These are phyloP conservation scores for Colistium nudipinnis DNA, from an alignment of 2,113 vertebrate species.

Conservation along the genomic window DNA sequence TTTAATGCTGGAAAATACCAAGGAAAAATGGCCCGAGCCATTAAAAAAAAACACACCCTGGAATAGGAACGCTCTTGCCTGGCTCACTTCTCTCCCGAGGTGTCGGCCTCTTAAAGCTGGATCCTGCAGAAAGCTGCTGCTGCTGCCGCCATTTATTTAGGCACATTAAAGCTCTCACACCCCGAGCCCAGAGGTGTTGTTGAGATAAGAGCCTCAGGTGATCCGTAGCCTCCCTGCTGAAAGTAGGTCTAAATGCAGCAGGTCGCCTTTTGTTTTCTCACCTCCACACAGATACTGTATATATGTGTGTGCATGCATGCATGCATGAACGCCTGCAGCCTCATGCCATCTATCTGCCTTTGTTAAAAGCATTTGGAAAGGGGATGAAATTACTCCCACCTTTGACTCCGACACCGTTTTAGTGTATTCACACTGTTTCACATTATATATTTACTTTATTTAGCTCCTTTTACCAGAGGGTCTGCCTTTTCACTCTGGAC, in stretches of 20 bases:
- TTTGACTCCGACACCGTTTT: slow-evolving; percentile 75
- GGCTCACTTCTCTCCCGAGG: slow-evolving; percentile 27
- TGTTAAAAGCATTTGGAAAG: slow-evolving; percentile 80
- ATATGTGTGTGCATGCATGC: slow-evolving; percentile 25
- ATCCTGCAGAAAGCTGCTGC: slow-evolving; percentile 35
- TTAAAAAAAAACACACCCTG: slow-evolving; percentile 26
- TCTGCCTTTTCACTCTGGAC: slow-evolving; percentile 46
- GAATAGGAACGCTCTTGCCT: slow-evolving; percentile 15
- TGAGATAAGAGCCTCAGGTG: slow-evolving; percentile 74
- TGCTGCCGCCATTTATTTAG: slow-evolving; percentile 53
- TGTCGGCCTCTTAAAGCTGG: slow-evolving; percentile 56
- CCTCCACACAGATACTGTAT: slow-evolving; percentile 55
- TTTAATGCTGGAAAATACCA: slow-evolving; percentile 26
- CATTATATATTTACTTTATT: slow-evolving; percentile 79
- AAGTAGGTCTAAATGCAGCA: slow-evolving; percentile 63
- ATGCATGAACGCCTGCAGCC: slow-evolving; percentile 49
- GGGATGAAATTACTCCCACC: slow-evolving; percentile 69
- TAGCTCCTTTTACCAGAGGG: slow-evolving; percentile 59
- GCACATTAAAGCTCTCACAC: slow-evolving; percentile 62
- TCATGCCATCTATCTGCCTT: slow-evolving; percentile 36
- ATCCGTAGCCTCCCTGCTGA: slow-evolving; percentile 51
- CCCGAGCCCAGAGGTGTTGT: slow-evolving; percentile 54
- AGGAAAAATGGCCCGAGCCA: slow-evolving; percentile 41
- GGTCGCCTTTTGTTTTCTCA: slow-evolving; percentile 77
- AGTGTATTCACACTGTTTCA: slow-evolving; percentile 74